phyloP scores from a whole-genome alignment of 2,113 vertebrate genomes.

The Lontra canadensis region DNA sequence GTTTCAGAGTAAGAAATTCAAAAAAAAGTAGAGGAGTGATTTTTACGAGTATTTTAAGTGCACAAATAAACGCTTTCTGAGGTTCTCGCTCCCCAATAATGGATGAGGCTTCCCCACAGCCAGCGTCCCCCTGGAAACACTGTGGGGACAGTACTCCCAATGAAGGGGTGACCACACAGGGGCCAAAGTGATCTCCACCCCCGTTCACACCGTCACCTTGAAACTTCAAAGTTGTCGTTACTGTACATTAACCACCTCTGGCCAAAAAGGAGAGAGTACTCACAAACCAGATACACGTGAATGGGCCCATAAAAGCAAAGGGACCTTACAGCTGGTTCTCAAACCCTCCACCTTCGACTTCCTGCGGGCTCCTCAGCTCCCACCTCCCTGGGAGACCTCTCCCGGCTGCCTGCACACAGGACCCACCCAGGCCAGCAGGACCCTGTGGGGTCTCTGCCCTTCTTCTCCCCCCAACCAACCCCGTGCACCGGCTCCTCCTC shows the following conservation, averaged over 20 bases:
- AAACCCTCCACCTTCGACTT: background rate
- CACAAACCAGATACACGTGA: background rate
- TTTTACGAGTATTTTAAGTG: background rate
- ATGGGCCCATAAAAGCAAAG: background rate
- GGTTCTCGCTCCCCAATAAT: background rate
- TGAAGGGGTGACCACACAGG: background rate
- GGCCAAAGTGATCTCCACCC: too few species aligned
- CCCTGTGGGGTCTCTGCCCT: background rate
- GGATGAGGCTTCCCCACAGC: background rate
- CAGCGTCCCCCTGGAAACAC: background rate
- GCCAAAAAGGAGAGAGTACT: background rate
- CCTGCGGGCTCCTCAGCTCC: accelerated
- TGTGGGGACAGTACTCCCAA: background rate
- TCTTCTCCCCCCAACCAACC: background rate
- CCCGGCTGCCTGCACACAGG: background rate
- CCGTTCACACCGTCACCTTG: background rate
- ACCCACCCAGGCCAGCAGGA: background rate
- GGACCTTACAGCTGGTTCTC: background rate
- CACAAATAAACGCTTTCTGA: background rate
- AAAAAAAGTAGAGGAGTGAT: background rate
- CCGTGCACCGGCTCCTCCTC: background rate
- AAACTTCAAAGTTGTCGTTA: background rate
- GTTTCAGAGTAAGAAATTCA: background rate
- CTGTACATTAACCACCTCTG: background rate
- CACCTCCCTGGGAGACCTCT: background rate